Conservation (phyloP, 2,888 invertebrate species). For the Monoplex corrugatus region DNA sequence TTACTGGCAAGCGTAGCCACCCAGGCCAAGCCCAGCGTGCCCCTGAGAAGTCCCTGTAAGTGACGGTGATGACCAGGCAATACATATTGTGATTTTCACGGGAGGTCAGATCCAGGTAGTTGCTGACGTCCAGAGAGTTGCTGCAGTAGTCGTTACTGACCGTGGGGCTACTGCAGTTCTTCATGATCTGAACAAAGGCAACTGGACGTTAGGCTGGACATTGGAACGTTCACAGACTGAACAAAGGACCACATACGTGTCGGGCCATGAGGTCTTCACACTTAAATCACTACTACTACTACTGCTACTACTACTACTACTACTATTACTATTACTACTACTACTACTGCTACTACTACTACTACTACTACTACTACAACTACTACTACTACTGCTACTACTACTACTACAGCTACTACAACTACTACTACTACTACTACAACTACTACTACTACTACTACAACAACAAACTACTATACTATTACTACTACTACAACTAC, state of each 20-base stretch:
- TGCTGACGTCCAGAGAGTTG: slow-evolving; percentile 60
- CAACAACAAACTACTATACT: too few relatives aligned
- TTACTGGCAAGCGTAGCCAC: slow-evolving; percentile 88
- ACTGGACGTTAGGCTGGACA: too few relatives aligned
- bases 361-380: neutral
- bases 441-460: too few relatives aligned
- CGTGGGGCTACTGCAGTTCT: slow-evolving; percentile 21
- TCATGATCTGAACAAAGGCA: slow-evolving; percentile 46
- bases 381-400: too few relatives aligned
- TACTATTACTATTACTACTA: neutral
- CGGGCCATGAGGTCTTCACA: too few relatives aligned
- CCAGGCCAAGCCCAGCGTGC: slow-evolving; percentile 98
- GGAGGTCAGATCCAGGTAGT: slow-evolving; percentile 85
- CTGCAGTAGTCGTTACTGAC: slow-evolving; percentile 46
- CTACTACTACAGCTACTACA: too few relatives aligned
- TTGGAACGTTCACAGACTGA: too few relatives aligned
- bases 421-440: too few relatives aligned
- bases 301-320: too few relatives aligned
- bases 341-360: neutral
- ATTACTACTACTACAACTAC: too few relatives aligned
- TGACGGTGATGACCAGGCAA: slow-evolving; percentile 99
- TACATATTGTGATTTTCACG: slow-evolving; percentile 98
- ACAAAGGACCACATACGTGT: too few relatives aligned
- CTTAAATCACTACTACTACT: too few relatives aligned
- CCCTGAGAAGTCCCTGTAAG: slow-evolving; percentile 98